Evolutionary conservation across 2,113 vertebrate species (phyloP).

Genomic region (Hyperopisus bebe): DNA sequence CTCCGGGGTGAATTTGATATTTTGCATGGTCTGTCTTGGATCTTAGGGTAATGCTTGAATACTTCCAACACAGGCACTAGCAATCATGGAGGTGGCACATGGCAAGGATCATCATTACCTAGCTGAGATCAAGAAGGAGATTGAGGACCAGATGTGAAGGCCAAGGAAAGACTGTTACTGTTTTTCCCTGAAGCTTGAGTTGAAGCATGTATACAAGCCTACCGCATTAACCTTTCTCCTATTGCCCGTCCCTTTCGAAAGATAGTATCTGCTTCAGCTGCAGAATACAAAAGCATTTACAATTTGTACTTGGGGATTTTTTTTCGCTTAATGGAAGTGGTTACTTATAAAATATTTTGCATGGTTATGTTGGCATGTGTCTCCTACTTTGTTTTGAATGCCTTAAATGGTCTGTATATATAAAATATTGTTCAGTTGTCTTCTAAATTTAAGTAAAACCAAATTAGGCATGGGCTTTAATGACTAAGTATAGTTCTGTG

Average conservation of each 20-base stretch:
- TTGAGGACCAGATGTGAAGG: conserved; percentile 65
- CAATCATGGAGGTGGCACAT: conserved; percentile 92
- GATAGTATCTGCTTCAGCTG: not conserved
- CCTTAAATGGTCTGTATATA: conserved; percentile 7
- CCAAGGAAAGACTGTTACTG: not conserved
- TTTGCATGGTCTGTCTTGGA: not conserved
- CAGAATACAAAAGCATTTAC: not conserved
- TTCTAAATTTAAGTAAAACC: not conserved
- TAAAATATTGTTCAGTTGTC: not conserved
- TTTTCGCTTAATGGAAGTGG: not conserved
- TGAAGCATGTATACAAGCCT: not conserved
- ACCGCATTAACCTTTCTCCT: not conserved
- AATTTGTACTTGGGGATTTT: not conserved
- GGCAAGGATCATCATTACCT: conserved; percentile 93
- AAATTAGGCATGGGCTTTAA: conserved; percentile 2
- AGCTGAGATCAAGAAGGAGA: conserved; percentile 85
- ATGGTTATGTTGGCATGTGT: conserved; percentile 1
- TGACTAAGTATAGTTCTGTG: not conserved
- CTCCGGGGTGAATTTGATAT: not conserved
- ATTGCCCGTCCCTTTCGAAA: not conserved
- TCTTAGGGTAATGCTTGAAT: not conserved
- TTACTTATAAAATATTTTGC: not conserved
- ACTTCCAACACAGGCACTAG: conserved; percentile 69
- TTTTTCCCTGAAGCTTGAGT: not conserved
- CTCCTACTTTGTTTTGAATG: not conserved